Base-by-base conservation (phyloP, 1,140 invertebrate species). In the Trichomalopsis sarcophagae region DNA sequence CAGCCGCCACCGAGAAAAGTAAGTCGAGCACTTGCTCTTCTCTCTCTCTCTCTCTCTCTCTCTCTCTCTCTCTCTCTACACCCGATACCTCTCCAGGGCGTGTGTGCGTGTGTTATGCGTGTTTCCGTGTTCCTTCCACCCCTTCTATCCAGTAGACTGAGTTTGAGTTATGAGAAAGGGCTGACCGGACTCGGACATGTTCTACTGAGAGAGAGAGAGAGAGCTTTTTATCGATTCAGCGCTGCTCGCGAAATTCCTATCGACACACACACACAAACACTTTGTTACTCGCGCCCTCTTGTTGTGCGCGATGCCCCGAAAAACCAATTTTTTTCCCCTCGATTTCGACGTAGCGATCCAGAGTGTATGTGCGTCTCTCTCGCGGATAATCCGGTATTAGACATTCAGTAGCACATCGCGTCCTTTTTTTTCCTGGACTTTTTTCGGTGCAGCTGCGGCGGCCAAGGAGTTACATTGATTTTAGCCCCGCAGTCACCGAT, bases 1-100 rank as follows among this genome's bases (percentile, higher is more conserved):
- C 96, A 96, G 94, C 96, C 95, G 87, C 96, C 95, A 87, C 96
- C 96, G 90, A 95, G 96, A 93, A 96, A 96, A 95, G 96, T 96
- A 93, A 95, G 91, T 90, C 11, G 55, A 62, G 55, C 21, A n/a
- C 55, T 62, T 62, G 40, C 9, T 44, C 40, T 44, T 44, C 40
- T n/a, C 40, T 40, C n/a, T 66, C 33, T 14, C 36, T 40, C 36
- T 40, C 2, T 33, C 4, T 1, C 50, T 40, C 10, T 47, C 40
- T 40, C n/a, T 66, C 33, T 14, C 36, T 40, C 36, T 40, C 2
- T 33, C 4, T 1, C 50, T 40, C 10, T 47, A 36, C 33, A 36
- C 33, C 33, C 33, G 5, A 36, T 36, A 36, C 40, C 11, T 50
- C 14, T 21, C 11, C 76, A 21, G 50, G 50, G 7, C 55, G 55